Conservation (phyloP, 2,797 vertebrate species). For the Iguana delicatissima region DNA sequence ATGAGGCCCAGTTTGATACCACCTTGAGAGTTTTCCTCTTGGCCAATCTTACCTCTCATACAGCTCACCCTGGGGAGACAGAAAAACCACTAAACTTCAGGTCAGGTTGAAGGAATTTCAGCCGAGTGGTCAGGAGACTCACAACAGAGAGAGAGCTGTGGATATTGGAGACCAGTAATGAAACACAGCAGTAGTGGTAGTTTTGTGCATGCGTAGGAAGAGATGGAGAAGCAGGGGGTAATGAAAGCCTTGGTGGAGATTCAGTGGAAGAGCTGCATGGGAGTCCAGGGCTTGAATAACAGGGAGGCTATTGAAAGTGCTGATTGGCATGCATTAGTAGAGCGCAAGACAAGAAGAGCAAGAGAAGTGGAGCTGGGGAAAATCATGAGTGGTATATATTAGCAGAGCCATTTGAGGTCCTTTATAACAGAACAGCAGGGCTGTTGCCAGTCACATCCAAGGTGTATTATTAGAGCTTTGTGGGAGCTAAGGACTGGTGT, state of each 20-base stretch:
- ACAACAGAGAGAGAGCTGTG: too few relatives aligned
- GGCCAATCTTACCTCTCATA: too few relatives aligned
- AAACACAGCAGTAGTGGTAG: not conserved
- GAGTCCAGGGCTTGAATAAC: not conserved
- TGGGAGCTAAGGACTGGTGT: not conserved
- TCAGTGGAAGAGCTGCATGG: not conserved
- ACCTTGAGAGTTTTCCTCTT: not conserved
- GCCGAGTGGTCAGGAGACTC: not conserved
- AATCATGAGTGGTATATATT: not conserved
- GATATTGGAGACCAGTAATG: not conserved
- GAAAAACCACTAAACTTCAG: not conserved
- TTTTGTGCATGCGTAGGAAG: not conserved
- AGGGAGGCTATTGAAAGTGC: not conserved
- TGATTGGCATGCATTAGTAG: slow-evolving; percentile 2
- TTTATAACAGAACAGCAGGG: slow-evolving; percentile 13
- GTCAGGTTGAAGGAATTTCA: not conserved
- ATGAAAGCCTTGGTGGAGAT: not conserved
- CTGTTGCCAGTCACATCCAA: not conserved
- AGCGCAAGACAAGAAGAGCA: not conserved
- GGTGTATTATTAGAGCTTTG: slow-evolving; percentile 11
- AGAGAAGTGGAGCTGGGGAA: not conserved
- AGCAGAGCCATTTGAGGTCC: not conserved
- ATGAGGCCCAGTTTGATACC: not conserved
- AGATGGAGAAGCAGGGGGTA: not conserved
- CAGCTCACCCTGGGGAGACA: not conserved